Conservation (phyloP, 1,140 invertebrate species). For the Hyles euphorbiae region DNA sequence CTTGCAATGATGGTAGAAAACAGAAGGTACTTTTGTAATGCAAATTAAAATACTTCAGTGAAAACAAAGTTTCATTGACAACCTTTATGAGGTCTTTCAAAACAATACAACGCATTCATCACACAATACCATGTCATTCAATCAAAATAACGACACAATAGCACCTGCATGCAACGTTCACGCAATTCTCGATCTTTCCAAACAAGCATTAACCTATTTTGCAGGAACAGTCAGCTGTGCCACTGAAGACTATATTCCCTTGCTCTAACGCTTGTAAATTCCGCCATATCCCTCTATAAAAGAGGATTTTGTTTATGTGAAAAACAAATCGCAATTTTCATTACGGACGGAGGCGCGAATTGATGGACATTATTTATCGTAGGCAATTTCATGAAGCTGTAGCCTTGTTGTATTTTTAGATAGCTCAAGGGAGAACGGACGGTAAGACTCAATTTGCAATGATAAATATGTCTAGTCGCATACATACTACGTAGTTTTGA, state of each 20-base stretch:
- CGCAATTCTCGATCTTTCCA: slow-evolving; percentile 4
- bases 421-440: too few relatives aligned
- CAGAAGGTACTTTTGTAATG: too few relatives aligned
- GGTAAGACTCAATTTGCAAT: too few relatives aligned
- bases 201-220: not conserved
- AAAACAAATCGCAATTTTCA: slow-evolving; percentile 62
- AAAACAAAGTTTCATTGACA: not conserved
- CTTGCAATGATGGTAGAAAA: too few relatives aligned
- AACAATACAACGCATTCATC: not conserved
- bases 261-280: slow-evolving; percentile 49
- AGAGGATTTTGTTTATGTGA: slow-evolving; percentile 59
- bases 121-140: not conserved
- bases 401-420: not conserved
- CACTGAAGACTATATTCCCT: slow-evolving; percentile 43
- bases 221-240: not conserved
- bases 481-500: too few relatives aligned
- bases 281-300: slow-evolving; percentile 53
- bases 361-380: slow-evolving; percentile 58
- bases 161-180: not conserved
- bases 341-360: slow-evolving; percentile 43
- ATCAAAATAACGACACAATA: slow-evolving; percentile 3
- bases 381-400: slow-evolving; percentile 38
- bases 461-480: too few relatives aligned
- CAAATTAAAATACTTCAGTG: not conserved
- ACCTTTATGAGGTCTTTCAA: slow-evolving; percentile 1